phyloP scores from a whole-genome alignment of 2,113 vertebrate species.

The Athene cunicularia region DNA sequence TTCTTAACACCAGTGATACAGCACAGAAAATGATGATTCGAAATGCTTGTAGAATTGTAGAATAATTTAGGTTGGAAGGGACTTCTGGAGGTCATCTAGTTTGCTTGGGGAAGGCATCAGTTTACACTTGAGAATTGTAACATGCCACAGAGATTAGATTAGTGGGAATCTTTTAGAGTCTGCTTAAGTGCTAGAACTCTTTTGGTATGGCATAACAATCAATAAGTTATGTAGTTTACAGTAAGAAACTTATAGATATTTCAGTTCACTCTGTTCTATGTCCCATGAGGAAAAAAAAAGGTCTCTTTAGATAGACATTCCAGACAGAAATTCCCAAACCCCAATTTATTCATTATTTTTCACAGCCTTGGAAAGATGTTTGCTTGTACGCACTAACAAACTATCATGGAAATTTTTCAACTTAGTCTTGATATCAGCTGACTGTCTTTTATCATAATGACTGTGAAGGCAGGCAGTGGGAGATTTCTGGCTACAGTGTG shows the following conservation, averaged over 20 bases:
- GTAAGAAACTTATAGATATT: background rate
- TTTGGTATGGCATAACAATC: background rate
- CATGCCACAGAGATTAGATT: background rate
- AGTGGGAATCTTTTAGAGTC: background rate
- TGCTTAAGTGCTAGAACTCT: background rate
- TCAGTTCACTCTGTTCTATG: background rate
- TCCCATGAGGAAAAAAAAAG: background rate
- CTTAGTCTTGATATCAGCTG: background rate
- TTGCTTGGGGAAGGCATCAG: background rate
- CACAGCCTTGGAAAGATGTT: background rate
- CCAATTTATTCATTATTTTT: background rate
- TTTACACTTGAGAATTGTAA: background rate
- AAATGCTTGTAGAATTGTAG: background rate
- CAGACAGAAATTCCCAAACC: background rate
- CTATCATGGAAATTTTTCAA: background rate
- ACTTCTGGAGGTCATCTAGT: background rate
- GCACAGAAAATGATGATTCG: background rate
- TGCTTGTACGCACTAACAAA: background rate
- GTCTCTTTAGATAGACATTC: background rate
- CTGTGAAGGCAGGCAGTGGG: background rate
- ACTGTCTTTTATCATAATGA: background rate
- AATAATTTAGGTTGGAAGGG: background rate
- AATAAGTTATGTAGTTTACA: background rate
- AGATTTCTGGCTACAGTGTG: rapidly evolving
- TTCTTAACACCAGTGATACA: background rate